Base-by-base conservation (phyloP, 2,113 vertebrate species). In the Bolborhynchus lineola region DNA sequence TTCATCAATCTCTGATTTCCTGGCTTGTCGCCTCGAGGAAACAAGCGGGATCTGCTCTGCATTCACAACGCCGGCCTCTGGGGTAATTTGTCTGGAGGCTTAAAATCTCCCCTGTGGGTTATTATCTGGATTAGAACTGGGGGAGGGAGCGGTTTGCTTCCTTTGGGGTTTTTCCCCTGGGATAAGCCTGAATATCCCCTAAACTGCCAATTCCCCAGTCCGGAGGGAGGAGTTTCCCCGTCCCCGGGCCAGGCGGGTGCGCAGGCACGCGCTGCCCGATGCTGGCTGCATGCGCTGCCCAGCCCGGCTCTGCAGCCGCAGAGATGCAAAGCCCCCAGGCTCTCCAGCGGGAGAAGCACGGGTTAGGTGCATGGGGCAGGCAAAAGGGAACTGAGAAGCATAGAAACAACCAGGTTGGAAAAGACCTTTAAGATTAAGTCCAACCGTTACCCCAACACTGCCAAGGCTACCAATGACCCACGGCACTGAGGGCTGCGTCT, bases 1-100 rank as follows among this genome's bases (percentile, higher is more conserved):
- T 93, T 96, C 94, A 92, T 92, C 82, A 94, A 26, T 92, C 88
- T 87, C 14, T 55, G 92, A 77, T 90, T 94, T 94, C 74, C 94
- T 91, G 93, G 94, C 92, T 87, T 59, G 86, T 77, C 1, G 72
- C 92, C n/a, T 3, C 7, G 47, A 92, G 94, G 86, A 83, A 96
- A 85, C 71, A 93, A 82, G 89, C 20, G 2, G 83, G 90, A 95
- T 86, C 92, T 78, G 84, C 82, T 96, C 91, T 46, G 82, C 77
- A 93, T 92, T 76, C 78, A 55, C 85, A 93, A 82, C 84, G 59
- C 82, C 83, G 13, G 78, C 79, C 83, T 79, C 70, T 76, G 69
- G 78, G 79, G 84, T 80, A 62, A 70, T 87, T 81, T 52, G 71
- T 82, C 88, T 92, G 76, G 65, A 91, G 69, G 89, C 35, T 95